phyloP scores from a whole-genome alignment of 2,888 invertebrate genomes.

The Mycalesis mineus region DNA sequence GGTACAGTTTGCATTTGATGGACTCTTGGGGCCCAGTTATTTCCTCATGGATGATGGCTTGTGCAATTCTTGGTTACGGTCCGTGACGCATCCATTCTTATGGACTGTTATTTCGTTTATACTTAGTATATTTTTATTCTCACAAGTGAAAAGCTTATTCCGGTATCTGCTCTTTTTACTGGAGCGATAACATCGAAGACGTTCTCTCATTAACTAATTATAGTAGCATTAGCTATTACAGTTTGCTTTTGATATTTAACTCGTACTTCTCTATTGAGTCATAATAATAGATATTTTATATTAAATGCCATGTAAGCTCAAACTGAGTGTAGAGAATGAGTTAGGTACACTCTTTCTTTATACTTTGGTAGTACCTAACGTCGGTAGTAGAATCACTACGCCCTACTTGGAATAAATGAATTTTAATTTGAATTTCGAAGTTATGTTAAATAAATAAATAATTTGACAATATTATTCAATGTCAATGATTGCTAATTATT shows the following conservation, averaged over 20 bases:
- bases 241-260: background rate
- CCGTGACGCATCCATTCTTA: constrained; percentile 45
- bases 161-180: background rate
- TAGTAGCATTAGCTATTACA: background rate
- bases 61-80: constrained; percentile 48
- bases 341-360: too few species aligned
- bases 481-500: too few species aligned
- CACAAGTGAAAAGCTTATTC: constrained; percentile 13
- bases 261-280: background rate
- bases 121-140: constrained; percentile 21
- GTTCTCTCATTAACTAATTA: constrained; percentile 5
- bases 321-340: too few species aligned
- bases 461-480: too few species aligned
- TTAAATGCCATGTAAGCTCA: too few species aligned
- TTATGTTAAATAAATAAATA: too few species aligned
- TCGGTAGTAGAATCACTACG: too few species aligned
- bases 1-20: constrained; percentile 49
- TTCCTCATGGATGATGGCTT: constrained; percentile 48
- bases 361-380: too few species aligned
- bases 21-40: constrained; percentile 47
- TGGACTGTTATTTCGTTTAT: constrained; percentile 24
- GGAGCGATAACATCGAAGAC: constrained; percentile 4
- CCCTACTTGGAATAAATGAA: too few species aligned
- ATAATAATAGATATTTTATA: too few species aligned
- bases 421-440: too few species aligned